These are phyloP conservation scores for Otolemur garnettii DNA, from an alignment of 2,113 vertebrate genomes.

Conservation along the genomic window DNA sequence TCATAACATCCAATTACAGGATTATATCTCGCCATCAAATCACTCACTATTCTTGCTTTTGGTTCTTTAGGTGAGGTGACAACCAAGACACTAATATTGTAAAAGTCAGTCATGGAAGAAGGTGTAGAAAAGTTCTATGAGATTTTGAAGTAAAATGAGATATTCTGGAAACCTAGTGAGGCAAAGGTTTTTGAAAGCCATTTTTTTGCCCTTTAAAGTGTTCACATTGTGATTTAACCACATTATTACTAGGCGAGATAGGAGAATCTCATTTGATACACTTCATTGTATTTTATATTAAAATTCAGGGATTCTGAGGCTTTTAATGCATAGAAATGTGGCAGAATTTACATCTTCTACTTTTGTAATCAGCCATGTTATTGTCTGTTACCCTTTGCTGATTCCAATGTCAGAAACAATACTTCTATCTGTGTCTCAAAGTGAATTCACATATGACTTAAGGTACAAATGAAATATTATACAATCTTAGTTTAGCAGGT, in stretches of 20 bases:
- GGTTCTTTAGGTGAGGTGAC: conserved; percentile 52
- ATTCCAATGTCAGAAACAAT: conserved; percentile 88
- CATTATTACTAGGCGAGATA: conserved; percentile 85
- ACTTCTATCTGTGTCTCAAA: conserved; percentile 84
- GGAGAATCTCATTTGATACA: conserved; percentile 88
- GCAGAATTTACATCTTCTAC: conserved; percentile 87
- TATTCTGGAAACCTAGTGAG: conserved; percentile 78
- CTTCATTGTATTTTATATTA: conserved; percentile 89
- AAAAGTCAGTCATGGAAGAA: conserved; percentile 54
- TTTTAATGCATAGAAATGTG: conserved; percentile 90
- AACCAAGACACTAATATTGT: conserved; percentile 52
- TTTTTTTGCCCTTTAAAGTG: conserved; percentile 76
- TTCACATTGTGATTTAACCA: conserved; percentile 83
- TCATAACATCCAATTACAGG: neutral
- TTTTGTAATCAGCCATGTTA: conserved; percentile 89
- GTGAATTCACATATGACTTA: conserved; percentile 61
- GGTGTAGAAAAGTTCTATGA: conserved; percentile 56
- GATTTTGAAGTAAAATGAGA: conserved; percentile 76
- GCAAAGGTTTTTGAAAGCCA: conserved; percentile 74
- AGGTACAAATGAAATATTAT: conserved; percentile 49
- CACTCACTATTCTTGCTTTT: neutral
- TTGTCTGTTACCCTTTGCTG: conserved; percentile 88
- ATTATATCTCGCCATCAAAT: neutral
- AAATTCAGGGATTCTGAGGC: conserved; percentile 86
- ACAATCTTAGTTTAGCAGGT: neutral